These are phyloP conservation scores for Phlogophora meticulosa DNA, from an alignment of 2,888 invertebrate genomes.

Conservation along the genomic window DNA sequence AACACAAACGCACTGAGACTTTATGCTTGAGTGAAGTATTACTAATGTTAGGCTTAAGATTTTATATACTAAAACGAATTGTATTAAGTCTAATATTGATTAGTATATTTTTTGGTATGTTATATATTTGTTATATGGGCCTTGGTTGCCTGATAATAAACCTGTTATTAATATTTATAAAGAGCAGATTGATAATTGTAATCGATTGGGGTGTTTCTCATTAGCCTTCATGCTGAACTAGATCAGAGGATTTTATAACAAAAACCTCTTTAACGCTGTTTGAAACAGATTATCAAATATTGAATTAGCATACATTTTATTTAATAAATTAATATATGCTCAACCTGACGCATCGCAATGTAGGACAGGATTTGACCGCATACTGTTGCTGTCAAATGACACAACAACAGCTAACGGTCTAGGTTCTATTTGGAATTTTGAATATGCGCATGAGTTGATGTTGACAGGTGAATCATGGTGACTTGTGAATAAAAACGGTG, in stretches of 20 bases:
- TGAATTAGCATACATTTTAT: background rate
- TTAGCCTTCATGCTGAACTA: background rate
- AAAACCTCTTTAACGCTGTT: background rate
- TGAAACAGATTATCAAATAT: constrained; percentile 15
- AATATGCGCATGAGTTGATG: constrained; percentile 4
- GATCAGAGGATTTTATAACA: background rate
- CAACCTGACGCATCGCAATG: constrained; percentile 2
- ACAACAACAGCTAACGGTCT: constrained; percentile 18
- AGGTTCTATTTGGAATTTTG: constrained; percentile 8
- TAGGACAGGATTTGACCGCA: constrained; percentile 43
- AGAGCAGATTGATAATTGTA: too few relatives aligned
- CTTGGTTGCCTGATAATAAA: too few relatives aligned
- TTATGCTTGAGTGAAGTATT: too few relatives aligned
- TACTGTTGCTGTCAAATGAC: constrained; percentile 16
- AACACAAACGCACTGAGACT: too few relatives aligned
- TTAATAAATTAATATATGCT: constrained; percentile 29
- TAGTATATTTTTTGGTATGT: too few relatives aligned
- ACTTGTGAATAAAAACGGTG: background rate
- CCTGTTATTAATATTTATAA: too few relatives aligned
- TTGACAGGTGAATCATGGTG: background rate
- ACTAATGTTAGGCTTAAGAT: too few relatives aligned
- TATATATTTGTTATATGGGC: too few relatives aligned
- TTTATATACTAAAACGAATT: too few relatives aligned
- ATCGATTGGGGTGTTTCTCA: too few relatives aligned
- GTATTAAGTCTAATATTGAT: too few relatives aligned